Evolutionary conservation across 2,797 vertebrate genomes (phyloP).

Genomic region (Ceyx erithaca): DNA sequence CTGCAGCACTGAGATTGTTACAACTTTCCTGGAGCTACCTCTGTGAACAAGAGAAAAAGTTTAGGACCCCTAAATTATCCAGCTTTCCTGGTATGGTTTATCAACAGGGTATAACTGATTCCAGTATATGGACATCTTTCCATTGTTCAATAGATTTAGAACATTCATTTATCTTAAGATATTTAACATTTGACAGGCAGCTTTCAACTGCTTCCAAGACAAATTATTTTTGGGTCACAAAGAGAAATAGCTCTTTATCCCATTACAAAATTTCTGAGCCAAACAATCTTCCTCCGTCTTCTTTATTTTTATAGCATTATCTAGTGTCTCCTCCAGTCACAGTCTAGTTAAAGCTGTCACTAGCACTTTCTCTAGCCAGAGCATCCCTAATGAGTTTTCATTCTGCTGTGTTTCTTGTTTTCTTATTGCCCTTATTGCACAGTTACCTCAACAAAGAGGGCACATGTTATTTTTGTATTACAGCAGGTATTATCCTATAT

Average conservation of each 20-base stretch:
- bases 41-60: neutral
- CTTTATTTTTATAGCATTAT: neutral
- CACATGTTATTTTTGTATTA: neutral
- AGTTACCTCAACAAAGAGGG: neutral
- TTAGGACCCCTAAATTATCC: neutral
- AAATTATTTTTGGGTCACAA: neutral
- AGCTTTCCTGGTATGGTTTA: neutral
- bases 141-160: neutral
- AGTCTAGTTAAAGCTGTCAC: neutral
- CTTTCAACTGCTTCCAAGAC: neutral
- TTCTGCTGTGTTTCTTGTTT: neutral
- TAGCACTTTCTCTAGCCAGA: neutral
- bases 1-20: neutral
- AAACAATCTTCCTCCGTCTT: neutral
- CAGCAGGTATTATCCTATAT: neutral
- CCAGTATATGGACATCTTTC: neutral
- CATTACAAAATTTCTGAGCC: neutral
- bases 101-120: neutral
- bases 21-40: neutral
- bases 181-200: neutral
- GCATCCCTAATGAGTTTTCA: neutral
- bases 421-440: neutral
- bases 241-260: neutral
- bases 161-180: neutral
- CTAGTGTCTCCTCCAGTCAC: neutral